A percentile compares a stretch with the other conserved stretches of the same genome.
These are phyloP conservation scores for Orthonychiurus folsomi DNA, from an alignment of 2,888 invertebrate genomes.

Conservation along the genomic window DNA sequence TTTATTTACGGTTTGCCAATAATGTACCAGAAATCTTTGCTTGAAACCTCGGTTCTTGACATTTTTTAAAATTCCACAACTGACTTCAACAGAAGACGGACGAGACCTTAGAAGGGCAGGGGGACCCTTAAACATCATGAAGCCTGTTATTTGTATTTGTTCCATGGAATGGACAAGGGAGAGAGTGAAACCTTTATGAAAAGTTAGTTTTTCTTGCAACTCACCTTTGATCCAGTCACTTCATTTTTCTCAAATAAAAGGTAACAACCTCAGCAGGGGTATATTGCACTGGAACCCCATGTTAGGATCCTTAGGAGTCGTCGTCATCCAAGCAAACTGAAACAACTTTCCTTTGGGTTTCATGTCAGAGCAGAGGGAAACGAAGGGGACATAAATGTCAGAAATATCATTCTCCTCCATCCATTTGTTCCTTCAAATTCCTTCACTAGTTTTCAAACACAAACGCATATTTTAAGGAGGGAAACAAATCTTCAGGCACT, in stretches of 20 bases:
- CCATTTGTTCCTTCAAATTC: not conserved
- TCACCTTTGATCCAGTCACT: slow-evolving; percentile 2
- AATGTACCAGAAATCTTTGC: too few species aligned
- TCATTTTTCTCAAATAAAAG: slow-evolving; percentile 14
- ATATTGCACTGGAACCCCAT: not conserved
- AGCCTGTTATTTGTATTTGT: not conserved
- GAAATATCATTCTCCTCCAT: not conserved
- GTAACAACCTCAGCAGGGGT: slow-evolving; percentile 20
- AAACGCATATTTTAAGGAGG: too few species aligned
- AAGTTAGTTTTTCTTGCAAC: not conserved
- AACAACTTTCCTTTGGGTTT: not conserved
- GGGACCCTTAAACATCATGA: not conserved
- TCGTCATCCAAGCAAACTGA: slow-evolving; percentile 1
- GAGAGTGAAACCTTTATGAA: not conserved
- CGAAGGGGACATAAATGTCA: not conserved
- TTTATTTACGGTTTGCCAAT: too few species aligned
- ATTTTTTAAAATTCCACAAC: too few species aligned
- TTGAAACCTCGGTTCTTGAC: too few species aligned
- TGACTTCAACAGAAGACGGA: not conserved
- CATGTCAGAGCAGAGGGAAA: not conserved
- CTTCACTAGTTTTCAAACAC: not conserved
- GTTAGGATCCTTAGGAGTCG: not conserved
- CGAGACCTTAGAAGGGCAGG: not conserved
- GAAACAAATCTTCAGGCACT: too few species aligned
- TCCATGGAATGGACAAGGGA: too few species aligned